Evolutionary conservation across 2,797 vertebrate genomes (phyloP), one percentile per base, ranked within the genome.

Genomic region (Naso thynnoides): DNA sequence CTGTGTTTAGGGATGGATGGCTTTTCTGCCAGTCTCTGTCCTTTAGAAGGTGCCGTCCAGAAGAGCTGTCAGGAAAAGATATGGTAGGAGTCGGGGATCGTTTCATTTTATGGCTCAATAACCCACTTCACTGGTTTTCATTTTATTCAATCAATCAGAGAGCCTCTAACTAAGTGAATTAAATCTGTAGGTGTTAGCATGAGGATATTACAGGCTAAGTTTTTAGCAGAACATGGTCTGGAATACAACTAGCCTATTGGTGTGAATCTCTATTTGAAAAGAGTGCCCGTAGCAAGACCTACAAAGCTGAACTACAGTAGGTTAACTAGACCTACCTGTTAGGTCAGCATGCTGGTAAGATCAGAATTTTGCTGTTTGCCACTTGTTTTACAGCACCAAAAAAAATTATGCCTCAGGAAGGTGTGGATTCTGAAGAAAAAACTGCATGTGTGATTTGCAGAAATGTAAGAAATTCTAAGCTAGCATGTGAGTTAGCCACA

Each of bases 51-150:
- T 83, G 65, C 27, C 48, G 66, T 81, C 76, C 80, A 73, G 27
- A 73, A 36, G 71, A 81, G 80, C 80, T 81, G 83, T 91, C 83
- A 86, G 73, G 57, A 38, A 65, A 81, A 88, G 82, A 86, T 86
- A 86, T 72, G 76, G 78, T 33, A 54, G 70, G 64, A 79, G 86
- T 76, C 55, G 41, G 57, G 49, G 67, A 82, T 73, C 10, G 39
- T 74, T 82, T 88, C 68, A 75, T 81, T 89, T 88, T 88, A 91
- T 82, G 60, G 80, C 81, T 83, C 82, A 89, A 72, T 88, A 89
- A 85, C 68, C 76, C 82, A 88, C 79, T 81, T 83, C 72, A 73
- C 50, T 77, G 76, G 73, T 70, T 78, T 76, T 86, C 36, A 29
- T 81, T 84, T 82, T 68, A 64, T 72, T 74, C 41, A 24, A 26